Base-by-base conservation (phyloP, 2,797 vertebrate species). In the Poeciliopsis presidionis region DNA sequence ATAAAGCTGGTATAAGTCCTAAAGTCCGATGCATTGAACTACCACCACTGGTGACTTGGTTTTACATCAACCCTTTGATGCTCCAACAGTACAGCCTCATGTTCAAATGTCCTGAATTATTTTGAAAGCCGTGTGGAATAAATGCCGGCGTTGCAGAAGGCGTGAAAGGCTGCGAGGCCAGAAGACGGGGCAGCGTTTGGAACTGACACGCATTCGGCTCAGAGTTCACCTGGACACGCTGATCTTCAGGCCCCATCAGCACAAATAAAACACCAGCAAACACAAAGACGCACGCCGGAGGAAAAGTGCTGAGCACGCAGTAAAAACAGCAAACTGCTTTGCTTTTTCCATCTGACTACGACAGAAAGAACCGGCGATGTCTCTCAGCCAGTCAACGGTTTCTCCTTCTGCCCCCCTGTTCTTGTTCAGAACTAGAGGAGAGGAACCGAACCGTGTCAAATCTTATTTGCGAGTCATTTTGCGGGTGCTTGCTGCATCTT, bases 271-370 rank as follows among this genome's bases (percentile, higher is more conserved):
- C 55, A 57, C 47, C 72, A 81, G 72, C 49, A 61, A 53, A 18
- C 53, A 75, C 51, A 82, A 65, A 53, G 81, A 76, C 75, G 46
- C 57, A 59, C n/a, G 72, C 49, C 79, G 73, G 18, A 79, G 36
- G 41, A 25, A 47, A 81, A 77, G 20, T 80, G 91, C 86, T 91
- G 88, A 90, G 74, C 63, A 36, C 0, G 49, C 78, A 75, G 59
- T 72, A 76, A 86, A 85, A 90, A 83, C 57, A 74, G 81, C 77
- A 25, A 78, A 76, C 82, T 76, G 67, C 65, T 51, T 55, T 7
- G n/a, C 77, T 82, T 85, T 90, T 57, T 77, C 73, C 9, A 22
- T 80, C 71, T 72, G 72, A 82, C 74, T 53, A 55, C 13, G 86
- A 86, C 69, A 51, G 71, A 84, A 73, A 74, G 75, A 13, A 57